Base-by-base conservation (phyloP, 2,113 vertebrate genomes). In the Rhinopomastus cyanomelas region DNA sequence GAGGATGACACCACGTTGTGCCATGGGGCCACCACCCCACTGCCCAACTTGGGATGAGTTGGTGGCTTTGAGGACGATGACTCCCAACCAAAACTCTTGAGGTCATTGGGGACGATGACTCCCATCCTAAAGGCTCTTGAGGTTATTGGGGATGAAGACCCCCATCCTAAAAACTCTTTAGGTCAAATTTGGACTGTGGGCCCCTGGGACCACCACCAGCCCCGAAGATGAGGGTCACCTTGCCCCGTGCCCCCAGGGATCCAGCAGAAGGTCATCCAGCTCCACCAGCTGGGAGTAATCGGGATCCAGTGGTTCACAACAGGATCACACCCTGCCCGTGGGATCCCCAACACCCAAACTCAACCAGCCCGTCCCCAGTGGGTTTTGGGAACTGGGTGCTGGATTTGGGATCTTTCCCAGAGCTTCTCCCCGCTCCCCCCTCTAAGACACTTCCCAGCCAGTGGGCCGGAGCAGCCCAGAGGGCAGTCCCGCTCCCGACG, bases 401-500 rank as follows among this genome's bases (percentile, higher is more conserved):
- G 3, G 52, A 23, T 5, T 25, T 0, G 6, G 55, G 25, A 7
- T 60, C 59, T 46, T 60, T 59, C 73, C 77, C 19, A n/a, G 78
- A 77, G 56, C n/a, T 84, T 76, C 57, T 20, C 18, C 44, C 1
- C 16, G 7, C 56, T 2, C 11, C 44, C 12, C 87, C 39, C 39
- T 42, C 0, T 0, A 62, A 60, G 61, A 15, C 1, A 0, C 19
- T 78, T 64, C 60, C 78, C 36, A 3, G 5, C 51, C 2, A 0
- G 0, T 8, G 69, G 16, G 67, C 69, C 4, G 16, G 65, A 23
- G 82, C 1, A 3, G 73, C 77, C 12, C 57, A 2, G n/a, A 48
- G 69, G 32, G 32, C 1, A 1, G 36, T 76, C 22, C 13, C 7
- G 0, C 42, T 78, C 88, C 74, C 30, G 1, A 72, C 48, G 16